Conservation (phyloP, 2,113 vertebrate genomes). For the Hylia prasina region DNA sequence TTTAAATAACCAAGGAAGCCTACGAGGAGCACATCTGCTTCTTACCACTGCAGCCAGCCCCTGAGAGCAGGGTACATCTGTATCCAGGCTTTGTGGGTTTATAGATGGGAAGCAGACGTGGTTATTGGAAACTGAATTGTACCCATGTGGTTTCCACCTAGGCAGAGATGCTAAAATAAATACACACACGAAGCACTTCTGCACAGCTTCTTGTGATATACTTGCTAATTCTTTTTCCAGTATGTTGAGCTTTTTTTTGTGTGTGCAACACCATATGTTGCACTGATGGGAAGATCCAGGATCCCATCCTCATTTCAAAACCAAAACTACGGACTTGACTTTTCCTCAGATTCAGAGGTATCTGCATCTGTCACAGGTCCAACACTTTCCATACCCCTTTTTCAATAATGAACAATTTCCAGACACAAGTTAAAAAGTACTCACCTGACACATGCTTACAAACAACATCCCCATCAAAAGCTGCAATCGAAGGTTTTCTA, state of each 20-base stretch:
- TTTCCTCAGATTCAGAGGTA: not conserved
- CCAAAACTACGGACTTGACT: fast-evolving
- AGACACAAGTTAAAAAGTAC: not conserved
- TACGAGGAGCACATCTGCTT: not conserved
- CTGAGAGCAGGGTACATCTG: not conserved
- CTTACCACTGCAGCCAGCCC: not conserved
- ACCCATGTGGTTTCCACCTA: not conserved
- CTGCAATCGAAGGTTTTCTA: not conserved
- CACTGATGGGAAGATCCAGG: not conserved
- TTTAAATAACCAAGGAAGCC: not conserved
- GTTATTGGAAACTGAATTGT: not conserved
- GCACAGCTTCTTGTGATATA: not conserved
- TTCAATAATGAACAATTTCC: not conserved
- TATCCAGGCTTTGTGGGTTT: not conserved
- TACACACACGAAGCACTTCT: not conserved
- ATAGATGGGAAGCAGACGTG: not conserved
- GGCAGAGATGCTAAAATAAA: not conserved
- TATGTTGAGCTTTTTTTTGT: not conserved
- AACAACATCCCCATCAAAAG: not conserved
- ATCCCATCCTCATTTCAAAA: not conserved
- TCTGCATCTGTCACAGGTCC: not conserved
- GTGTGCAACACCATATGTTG: not conserved
- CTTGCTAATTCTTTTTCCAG: not conserved
- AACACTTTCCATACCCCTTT: not conserved
- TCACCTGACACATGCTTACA: not conserved